Evolutionary conservation across 1,140 invertebrate species (phyloP).

Genomic region (Cherax quadricarinatus): DNA sequence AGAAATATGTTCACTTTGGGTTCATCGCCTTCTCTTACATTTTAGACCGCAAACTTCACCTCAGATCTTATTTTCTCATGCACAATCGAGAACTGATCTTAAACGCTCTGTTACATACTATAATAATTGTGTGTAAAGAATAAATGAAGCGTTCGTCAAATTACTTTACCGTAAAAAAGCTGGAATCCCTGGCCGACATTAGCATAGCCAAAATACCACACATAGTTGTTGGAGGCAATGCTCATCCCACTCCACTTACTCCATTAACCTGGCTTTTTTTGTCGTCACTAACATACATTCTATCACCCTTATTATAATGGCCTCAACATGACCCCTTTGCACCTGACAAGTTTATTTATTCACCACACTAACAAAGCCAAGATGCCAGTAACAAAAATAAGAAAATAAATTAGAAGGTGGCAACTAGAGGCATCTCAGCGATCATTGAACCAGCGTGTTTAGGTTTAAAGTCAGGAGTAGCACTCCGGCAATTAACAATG

Average conservation of each 20-base stretch:
- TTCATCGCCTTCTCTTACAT: background rate
- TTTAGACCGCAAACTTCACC: background rate
- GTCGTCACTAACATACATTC: background rate
- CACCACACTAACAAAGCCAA: no score
- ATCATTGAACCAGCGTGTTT: constrained; percentile 50
- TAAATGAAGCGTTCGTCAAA: constrained; percentile 26
- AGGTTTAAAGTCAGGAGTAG: constrained; percentile 35
- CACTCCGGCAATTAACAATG: constrained; percentile 24
- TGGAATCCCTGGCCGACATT: constrained; percentile 39
- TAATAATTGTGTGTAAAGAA: background rate
- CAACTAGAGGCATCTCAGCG: constrained; percentile 14
- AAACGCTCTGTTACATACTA: background rate
- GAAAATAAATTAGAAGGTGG: background rate
- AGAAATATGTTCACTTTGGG: background rate
- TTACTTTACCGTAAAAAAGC: constrained; percentile 13
- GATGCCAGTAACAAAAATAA: background rate
- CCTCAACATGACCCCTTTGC: no score
- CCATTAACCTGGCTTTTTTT: background rate
- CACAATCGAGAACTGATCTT: background rate
- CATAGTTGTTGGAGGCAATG: constrained; percentile 42
- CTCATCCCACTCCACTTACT: background rate
- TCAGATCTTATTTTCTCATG: background rate
- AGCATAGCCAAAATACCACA: constrained; percentile 58
- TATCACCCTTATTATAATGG: background rate
- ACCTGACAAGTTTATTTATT: no score